These are phyloP conservation scores for Cecropterus lyciades DNA, from an alignment of 1,140 invertebrate genomes.

Conservation along the genomic window DNA sequence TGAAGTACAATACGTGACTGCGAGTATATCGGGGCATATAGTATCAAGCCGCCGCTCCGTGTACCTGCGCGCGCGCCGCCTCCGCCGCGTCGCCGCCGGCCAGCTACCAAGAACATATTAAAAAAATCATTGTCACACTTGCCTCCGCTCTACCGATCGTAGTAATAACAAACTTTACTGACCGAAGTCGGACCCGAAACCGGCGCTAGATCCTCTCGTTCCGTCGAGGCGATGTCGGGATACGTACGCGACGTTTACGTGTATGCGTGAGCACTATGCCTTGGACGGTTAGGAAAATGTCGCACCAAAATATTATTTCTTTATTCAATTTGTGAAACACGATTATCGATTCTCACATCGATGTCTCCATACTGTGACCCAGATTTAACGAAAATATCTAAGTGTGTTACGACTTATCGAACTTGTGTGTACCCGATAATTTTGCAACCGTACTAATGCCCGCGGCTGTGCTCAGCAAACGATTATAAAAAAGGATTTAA, in stretches of 20 bases:
- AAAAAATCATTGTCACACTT: neutral
- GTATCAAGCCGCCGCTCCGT: too few species aligned
- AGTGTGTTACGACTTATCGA: too few species aligned
- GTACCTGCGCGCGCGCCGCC: neutral
- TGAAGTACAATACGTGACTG: too few species aligned
- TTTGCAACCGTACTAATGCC: neutral
- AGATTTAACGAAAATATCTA: neutral
- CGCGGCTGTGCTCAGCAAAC: neutral
- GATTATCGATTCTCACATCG: neutral
- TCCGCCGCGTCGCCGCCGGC: too few species aligned
- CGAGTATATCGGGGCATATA: too few species aligned
- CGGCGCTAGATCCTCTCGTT: too few species aligned
- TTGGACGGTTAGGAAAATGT: neutral
- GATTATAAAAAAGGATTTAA: conserved; percentile 24
- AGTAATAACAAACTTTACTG: too few species aligned
- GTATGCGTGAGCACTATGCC: neutral
- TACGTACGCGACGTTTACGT: too few species aligned
- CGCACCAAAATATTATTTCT: neutral
- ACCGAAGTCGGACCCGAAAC: too few species aligned
- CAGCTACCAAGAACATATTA: neutral
- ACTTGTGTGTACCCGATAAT: neutral
- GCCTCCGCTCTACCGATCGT: neutral
- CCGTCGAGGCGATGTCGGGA: too few species aligned
- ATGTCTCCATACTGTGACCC: neutral
- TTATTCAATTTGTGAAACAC: neutral